Base-by-base conservation (phyloP, 2,113 vertebrate species). In the Emberiza fucata region DNA sequence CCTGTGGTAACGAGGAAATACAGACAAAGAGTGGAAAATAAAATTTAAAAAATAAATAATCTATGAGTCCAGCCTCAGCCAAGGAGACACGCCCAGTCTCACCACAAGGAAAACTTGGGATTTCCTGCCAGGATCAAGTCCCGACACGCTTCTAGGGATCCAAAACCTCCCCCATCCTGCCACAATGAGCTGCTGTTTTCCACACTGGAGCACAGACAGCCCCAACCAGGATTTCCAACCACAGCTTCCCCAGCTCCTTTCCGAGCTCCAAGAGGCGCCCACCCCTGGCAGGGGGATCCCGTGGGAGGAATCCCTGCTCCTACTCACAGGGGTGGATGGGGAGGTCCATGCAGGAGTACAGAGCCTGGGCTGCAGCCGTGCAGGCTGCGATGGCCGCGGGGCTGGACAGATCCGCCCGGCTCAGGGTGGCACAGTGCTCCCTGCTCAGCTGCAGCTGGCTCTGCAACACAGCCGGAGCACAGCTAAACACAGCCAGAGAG, bases 391-490 rank as follows among this genome's bases (percentile, higher is more conserved):
- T 4, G 3, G 61, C 17, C 1, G n/a, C 59, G 28, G 91, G 89
- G 56, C 78, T 92, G 50, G 91, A 94, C 37, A 97, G 95, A 17
- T 97, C 95, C 21, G 73, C 91, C 22, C 1, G n/a, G 59, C 80
- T 85, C 80, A 97, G 76, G 51, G 50, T 64, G 2, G 82, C 66
- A 0, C 84, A 11, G 86, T 96, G 95, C 28, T 96, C 92, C 75
- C 35, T 40, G 83, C 89, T 87, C 70, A 97, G 94, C 15, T 84
- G 40, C 16, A 97, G 88, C 11, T 35, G 57, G 35, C 60, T 87
- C 97, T 97, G 27, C 18, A 76, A 24, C 31, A 73, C 31, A 90
- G 37, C 25, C 86, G 48, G 37, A 56, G 16, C 44, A 45, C 20
- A 21, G 44, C 44, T 10, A 45, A 45, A 45, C 44, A 45, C 45